phyloP scores from a whole-genome alignment of 2,888 invertebrate genomes.

The Drosophila stalkeri region DNA sequence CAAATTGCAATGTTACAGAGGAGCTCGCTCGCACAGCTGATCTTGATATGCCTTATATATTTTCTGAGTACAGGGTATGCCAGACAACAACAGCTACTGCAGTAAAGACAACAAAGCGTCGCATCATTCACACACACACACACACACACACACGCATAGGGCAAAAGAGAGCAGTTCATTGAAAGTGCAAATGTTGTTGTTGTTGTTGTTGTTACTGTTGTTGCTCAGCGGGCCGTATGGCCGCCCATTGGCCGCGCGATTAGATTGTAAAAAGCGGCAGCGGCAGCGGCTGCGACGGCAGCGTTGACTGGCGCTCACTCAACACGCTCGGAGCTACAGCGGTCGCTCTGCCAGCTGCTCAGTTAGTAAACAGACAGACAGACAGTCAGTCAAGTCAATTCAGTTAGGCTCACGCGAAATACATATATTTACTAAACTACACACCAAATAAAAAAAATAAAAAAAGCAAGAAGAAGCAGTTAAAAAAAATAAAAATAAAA shows the following conservation, averaged over 20 bases:
- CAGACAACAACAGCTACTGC: constrained; percentile 17
- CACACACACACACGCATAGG: constrained; percentile 13
- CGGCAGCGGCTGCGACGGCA: background rate
- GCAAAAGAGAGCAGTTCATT: constrained; percentile 35
- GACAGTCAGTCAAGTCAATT: constrained; percentile 49
- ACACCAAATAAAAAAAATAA: background rate
- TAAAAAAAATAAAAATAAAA: background rate
- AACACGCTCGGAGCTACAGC: constrained; percentile 36
- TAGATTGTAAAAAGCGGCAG: constrained; percentile 63
- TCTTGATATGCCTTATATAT: background rate
- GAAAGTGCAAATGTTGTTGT: constrained; percentile 60
- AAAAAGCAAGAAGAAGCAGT: background rate
- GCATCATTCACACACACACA: constrained; percentile 14
- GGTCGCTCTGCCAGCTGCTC: constrained; percentile 32
- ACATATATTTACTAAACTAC: constrained; percentile 44
- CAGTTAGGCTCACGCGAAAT: constrained; percentile 71
- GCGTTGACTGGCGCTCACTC: constrained; percentile 24
- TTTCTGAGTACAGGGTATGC: background rate
- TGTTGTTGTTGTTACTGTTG: constrained; percentile 17
- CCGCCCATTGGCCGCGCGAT: constrained; percentile 66
- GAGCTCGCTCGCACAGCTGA: background rate
- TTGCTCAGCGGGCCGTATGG: constrained; percentile 54
- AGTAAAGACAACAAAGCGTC: constrained; percentile 44
- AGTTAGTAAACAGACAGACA: constrained; percentile 45
- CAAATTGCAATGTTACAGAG: too few relatives aligned